phyloP scores from a whole-genome alignment of 2,797 vertebrate genomes.

The Syndactyla subalaris region DNA sequence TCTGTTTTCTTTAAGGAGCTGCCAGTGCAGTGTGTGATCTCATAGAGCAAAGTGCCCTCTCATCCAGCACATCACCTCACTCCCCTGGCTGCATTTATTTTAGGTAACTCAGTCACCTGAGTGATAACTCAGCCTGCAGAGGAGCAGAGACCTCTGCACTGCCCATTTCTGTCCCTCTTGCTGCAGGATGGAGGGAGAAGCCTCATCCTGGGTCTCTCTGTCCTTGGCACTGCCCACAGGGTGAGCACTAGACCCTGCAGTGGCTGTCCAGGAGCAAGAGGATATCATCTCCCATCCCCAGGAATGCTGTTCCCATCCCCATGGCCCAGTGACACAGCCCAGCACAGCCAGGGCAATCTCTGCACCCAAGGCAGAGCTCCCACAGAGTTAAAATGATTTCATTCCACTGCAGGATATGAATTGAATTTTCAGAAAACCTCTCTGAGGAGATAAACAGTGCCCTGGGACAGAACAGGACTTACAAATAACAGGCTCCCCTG shows the following conservation, averaged over 20 bases:
- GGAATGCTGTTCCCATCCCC: not conserved
- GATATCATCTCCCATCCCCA: not conserved
- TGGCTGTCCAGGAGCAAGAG: not conserved
- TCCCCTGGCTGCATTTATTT: not conserved
- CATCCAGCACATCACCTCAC: not conserved
- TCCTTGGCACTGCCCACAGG: not conserved
- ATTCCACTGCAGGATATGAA: not conserved
- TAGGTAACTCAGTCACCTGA: not conserved
- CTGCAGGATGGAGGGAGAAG: not conserved
- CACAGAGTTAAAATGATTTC: not conserved
- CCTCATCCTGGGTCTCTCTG: not conserved
- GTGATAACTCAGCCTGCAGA: not conserved
- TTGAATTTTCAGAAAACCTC: not conserved
- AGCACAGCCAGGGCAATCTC: not conserved
- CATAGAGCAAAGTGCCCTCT: not conserved
- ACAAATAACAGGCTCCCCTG: not conserved
- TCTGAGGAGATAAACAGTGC: not conserved
- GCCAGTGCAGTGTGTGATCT: not conserved
- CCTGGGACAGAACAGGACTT: not conserved
- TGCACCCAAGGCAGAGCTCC: not conserved
- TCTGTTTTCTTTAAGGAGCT: not conserved
- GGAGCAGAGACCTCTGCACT: not conserved
- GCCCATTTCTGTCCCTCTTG: not conserved
- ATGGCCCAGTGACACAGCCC: not conserved
- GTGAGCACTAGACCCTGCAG: accelerated